These are phyloP conservation scores for Eulemur macaco DNA, from an alignment of 2,113 vertebrate genomes.

Conservation along the genomic window DNA sequence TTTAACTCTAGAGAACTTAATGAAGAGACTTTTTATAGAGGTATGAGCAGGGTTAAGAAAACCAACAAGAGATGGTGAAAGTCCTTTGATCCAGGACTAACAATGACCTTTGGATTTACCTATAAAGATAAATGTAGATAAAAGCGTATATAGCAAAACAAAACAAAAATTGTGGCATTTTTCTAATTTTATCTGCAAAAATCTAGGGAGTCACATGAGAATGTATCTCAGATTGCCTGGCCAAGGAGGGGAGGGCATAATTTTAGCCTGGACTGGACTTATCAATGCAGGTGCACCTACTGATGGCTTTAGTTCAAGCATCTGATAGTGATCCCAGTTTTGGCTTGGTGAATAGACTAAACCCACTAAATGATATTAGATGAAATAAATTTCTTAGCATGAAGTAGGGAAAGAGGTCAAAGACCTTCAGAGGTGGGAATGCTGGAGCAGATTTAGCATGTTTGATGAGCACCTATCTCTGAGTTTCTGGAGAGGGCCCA, in stretches of 20 bases:
- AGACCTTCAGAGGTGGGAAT: background rate
- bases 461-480: background rate
- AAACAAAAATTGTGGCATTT: background rate
- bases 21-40: background rate
- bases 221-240: background rate
- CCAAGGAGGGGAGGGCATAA: background rate
- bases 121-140: background rate
- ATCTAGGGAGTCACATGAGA: background rate
- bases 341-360: background rate
- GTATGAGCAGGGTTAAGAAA: background rate
- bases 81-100: too few relatives aligned
- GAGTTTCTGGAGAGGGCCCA: background rate
- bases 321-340: background rate
- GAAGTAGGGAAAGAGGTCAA: background rate
- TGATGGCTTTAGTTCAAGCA: background rate
- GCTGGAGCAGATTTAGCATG: background rate
- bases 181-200: slow-evolving; percentile 2
- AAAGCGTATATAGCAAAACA: background rate
- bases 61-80: background rate
- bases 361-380: background rate
- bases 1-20: background rate
- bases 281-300: background rate
- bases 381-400: background rate
- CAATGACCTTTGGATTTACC: background rate
- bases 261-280: background rate